phyloP scores from a whole-genome alignment of 1,140 invertebrate genomes.

The Drosophila miranda region DNA sequence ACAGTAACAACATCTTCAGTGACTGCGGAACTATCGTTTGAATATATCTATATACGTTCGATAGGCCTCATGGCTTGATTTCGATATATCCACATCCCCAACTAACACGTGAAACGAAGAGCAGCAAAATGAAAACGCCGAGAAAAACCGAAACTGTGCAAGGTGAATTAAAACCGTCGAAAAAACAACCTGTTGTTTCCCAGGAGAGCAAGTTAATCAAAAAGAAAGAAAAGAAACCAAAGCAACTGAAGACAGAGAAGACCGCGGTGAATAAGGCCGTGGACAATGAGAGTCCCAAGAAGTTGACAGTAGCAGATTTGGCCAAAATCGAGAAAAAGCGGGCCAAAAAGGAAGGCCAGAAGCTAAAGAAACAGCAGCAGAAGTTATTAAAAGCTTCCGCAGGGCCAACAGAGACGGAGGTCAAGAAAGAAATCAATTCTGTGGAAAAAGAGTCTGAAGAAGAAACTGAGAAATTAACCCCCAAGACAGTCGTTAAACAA shows the following conservation, averaged over 20 bases:
- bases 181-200: constrained; percentile 28
- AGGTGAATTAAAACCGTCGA: constrained; percentile 51
- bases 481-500: neutral
- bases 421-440: constrained; percentile 6
- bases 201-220: constrained; percentile 43
- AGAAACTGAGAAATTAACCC: neutral
- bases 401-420: neutral
- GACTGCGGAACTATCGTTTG: no score
- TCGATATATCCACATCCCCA: no score
- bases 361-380: constrained; percentile 58
- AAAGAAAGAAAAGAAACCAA: constrained; percentile 37
- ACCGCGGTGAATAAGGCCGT: constrained; percentile 2
- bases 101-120: constrained; percentile 2
- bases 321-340: constrained; percentile 77
- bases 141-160: constrained; percentile 25
- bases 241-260: constrained; percentile 26
- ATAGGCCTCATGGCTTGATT: no score
- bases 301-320: constrained; percentile 38
- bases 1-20: constrained; percentile 41
- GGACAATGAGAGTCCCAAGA: constrained; percentile 24
- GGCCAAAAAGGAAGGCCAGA: constrained; percentile 72
- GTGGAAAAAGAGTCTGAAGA: neutral
- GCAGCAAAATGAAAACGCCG: constrained; percentile 48
- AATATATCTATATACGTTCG: no score
- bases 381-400: constrained; percentile 19